Percentiles rank a stretch among this genome's conserved stretches.
Evolutionary conservation across 1,140 invertebrate species (phyloP).

Genomic region (Temnothorax curvispinosus): DNA sequence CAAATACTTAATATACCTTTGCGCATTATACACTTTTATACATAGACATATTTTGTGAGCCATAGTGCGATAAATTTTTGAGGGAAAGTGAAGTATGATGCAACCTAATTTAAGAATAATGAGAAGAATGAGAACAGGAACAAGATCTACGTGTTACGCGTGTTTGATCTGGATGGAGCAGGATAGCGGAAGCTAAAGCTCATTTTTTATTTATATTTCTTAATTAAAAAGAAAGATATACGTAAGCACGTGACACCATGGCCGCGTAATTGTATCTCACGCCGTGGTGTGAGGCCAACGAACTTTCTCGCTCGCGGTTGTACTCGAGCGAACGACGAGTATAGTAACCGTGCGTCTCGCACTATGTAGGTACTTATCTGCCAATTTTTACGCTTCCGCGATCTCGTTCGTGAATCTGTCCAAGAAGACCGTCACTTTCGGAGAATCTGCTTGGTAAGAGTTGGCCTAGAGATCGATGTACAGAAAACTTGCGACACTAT

Average conservation of each 20-base stretch:
- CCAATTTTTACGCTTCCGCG: conserved; percentile 24
- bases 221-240: conserved; percentile 2
- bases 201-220: not conserved
- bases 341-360: not conserved
- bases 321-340: conserved; percentile 15
- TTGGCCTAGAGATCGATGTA: not conserved
- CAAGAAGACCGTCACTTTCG: not conserved
- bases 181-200: not conserved
- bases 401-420: not conserved
- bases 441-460: not conserved
- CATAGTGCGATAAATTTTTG: not conserved
- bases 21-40: not conserved
- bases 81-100: not conserved
- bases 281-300: conserved; percentile 20
- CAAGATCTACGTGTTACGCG: not conserved
- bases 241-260: not conserved
- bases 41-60: not conserved
- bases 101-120: conserved; percentile 1
- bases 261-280: conserved; percentile 46
- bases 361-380: not conserved
- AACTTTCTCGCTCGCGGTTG: conserved; percentile 47
- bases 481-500: not conserved
- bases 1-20: not conserved
- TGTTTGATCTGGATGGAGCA: not conserved
- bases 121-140: not conserved